These are phyloP conservation scores for Lates calcarifer DNA, from an alignment of 2,113 vertebrate species.

Conservation along the genomic window DNA sequence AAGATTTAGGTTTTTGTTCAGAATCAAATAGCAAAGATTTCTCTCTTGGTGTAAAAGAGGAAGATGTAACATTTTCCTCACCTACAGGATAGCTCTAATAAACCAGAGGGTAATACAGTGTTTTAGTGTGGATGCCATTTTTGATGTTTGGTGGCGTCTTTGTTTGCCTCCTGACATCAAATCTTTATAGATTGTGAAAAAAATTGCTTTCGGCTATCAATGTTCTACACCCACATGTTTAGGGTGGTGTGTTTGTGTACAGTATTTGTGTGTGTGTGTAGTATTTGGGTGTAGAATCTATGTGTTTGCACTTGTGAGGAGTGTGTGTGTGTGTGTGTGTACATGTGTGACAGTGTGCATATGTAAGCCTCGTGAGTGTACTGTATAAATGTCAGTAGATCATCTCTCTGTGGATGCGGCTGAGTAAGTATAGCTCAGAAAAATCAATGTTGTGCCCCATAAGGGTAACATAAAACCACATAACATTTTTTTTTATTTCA, in stretches of 20 bases:
- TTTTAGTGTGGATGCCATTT: conserved; percentile 33
- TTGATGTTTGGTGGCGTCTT: conserved; percentile 39
- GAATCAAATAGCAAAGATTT: conserved; percentile 2
- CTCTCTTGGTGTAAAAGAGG: conserved; percentile 8
- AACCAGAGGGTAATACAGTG: conserved; percentile 8
- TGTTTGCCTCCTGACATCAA: conserved; percentile 53
- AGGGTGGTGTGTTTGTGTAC: conserved; percentile 16
- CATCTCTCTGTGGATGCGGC: conserved; percentile 67
- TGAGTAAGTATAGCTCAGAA: conserved; percentile 69
- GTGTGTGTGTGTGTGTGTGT: conserved; percentile 1
- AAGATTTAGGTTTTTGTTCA: neutral
- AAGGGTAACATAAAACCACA: conserved; percentile 69
- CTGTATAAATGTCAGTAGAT: conserved; percentile 70
- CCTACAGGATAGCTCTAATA: neutral
- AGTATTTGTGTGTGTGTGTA: conserved; percentile 8
- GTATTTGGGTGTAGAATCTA: neutral
- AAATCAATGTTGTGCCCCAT: conserved; percentile 69
- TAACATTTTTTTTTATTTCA: conserved; percentile 26
- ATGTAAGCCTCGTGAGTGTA: conserved; percentile 52
- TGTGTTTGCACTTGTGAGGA: neutral
- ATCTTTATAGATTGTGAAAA: conserved; percentile 50
- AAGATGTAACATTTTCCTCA: conserved; percentile 2
- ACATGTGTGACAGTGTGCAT: conserved; percentile 10
- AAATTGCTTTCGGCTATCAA: conserved; percentile 49
- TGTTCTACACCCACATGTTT: conserved; percentile 50